A percentile compares a stretch with the other conserved stretches of the same genome.
These are phyloP conservation scores for Sycobia sp. DNA, from an alignment of 1,140 invertebrate genomes.

Conservation along the genomic window DNA sequence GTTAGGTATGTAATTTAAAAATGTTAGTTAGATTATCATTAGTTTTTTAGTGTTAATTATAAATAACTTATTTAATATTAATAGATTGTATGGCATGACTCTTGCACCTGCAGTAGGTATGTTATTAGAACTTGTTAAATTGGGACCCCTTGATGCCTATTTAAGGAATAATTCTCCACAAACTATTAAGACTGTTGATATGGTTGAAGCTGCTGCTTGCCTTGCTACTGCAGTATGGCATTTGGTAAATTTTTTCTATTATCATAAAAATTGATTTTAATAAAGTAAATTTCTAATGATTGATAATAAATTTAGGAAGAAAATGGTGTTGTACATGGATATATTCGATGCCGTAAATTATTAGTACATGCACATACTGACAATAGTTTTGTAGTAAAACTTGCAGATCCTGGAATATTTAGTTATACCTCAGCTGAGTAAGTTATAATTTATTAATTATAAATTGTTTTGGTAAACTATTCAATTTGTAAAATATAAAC, in stretches of 20 bases:
- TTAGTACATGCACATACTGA: slow-evolving; percentile 72
- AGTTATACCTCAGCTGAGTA: slow-evolving; percentile 69
- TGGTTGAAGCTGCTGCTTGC: slow-evolving; percentile 78
- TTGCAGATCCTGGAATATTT: slow-evolving; percentile 75
- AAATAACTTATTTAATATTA: slow-evolving; percentile 17
- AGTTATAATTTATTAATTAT: slow-evolving; percentile 44
- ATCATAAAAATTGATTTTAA: too few relatives aligned
- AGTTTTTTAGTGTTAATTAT: background rate
- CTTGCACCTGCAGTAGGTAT: slow-evolving; percentile 76
- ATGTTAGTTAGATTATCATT: background rate
- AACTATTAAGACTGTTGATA: slow-evolving; percentile 69
- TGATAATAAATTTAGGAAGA: slow-evolving; percentile 66
- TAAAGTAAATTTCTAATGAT: too few relatives aligned
- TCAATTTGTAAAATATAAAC: background rate
- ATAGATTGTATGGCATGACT: slow-evolving; percentile 74
- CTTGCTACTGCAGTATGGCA: slow-evolving; percentile 82
- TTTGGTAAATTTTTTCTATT: slow-evolving; percentile 64
- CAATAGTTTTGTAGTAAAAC: slow-evolving; percentile 75
- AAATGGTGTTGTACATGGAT: slow-evolving; percentile 81
- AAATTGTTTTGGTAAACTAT: slow-evolving; percentile 1
- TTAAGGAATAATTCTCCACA: slow-evolving; percentile 59
- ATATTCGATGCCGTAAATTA: slow-evolving; percentile 82
- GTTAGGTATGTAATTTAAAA: slow-evolving; percentile 58
- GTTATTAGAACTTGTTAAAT: slow-evolving; percentile 78
- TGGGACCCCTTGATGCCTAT: slow-evolving; percentile 79